A percentile compares a stretch with the other conserved stretches of the same genome.
Evolutionary conservation across 2,113 vertebrate species (phyloP).

Genomic region (Limnothrissa miodon): DNA sequence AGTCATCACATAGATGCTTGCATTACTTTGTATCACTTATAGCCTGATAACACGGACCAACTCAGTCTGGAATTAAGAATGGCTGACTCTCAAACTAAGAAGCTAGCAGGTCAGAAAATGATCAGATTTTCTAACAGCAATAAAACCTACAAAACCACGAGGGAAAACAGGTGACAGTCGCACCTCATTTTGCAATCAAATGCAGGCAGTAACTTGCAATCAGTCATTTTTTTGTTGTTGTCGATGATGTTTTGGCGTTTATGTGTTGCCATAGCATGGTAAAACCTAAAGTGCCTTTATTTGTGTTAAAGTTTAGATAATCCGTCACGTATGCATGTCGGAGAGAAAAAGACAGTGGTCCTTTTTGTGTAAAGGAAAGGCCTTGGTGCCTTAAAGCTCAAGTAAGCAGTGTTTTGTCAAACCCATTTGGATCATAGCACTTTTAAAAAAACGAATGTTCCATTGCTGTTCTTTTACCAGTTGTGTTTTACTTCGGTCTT

Average conservation of each 20-base stretch:
- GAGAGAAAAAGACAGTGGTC: neutral
- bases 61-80: neutral
- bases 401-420: slow-evolving; percentile 19
- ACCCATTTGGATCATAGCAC: slow-evolving; percentile 81
- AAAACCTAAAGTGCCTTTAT: slow-evolving; percentile 1
- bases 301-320: slow-evolving; percentile 3
- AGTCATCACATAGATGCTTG: neutral
- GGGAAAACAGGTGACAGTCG: neutral
- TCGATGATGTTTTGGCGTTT: neutral
- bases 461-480: slow-evolving; percentile 49
- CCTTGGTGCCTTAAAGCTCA: slow-evolving; percentile 26
- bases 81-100: neutral
- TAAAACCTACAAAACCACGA: neutral
- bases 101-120: neutral
- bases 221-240: neutral
- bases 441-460: slow-evolving; percentile 88
- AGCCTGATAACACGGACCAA: neutral
- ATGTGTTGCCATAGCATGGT: neutral
- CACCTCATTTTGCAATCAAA: too few species aligned
- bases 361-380: neutral
- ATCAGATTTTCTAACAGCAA: neutral
- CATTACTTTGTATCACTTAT: neutral
- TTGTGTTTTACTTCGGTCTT: slow-evolving; percentile 44
- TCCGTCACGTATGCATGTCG: slow-evolving; percentile 6
- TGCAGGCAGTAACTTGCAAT: neutral